Conservation (phyloP, 2,113 vertebrate genomes). For the Tyto alba region DNA sequence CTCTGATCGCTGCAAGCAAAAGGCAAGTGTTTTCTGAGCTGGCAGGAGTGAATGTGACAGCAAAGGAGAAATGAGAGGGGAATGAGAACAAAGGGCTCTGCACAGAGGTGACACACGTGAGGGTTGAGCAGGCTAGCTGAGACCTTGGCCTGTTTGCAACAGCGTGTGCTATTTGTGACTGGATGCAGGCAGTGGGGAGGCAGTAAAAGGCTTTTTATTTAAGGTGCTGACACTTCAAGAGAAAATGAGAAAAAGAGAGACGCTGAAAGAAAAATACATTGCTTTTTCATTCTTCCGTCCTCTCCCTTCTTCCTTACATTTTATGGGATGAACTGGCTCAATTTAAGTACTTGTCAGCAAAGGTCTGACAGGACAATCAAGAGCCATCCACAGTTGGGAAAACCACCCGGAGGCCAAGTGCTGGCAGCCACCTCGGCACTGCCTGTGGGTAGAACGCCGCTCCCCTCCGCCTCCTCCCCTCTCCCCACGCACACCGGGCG, state of each 20-base stretch:
- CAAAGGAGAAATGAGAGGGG: constrained; percentile 7
- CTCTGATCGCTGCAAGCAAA: not conserved
- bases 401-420: not conserved
- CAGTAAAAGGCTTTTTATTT: constrained; percentile 69
- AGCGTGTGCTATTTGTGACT: not conserved
- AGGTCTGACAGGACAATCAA: not conserved
- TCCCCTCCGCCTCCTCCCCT: not conserved
- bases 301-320: constrained; percentile 49
- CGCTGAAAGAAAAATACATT: constrained; percentile 52
- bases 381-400: not conserved
- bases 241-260: constrained; percentile 66
- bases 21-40: not conserved
- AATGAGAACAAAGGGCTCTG: not conserved
- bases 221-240: constrained; percentile 61
- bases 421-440: not conserved
- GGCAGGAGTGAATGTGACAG: constrained; percentile 11
- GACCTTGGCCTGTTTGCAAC: not conserved
- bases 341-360: constrained; percentile 30
- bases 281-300: not conserved
- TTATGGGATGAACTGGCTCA: constrained; percentile 20
- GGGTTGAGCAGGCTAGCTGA: not conserved
- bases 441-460: not conserved
- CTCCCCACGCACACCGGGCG: accelerated
- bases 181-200: constrained; percentile 41
- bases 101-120: not conserved